Percentiles rank a stretch among this genome's conserved stretches.
phyloP scores from a whole-genome alignment of 2,797 vertebrate species.

The Denticeps clupeoides region DNA sequence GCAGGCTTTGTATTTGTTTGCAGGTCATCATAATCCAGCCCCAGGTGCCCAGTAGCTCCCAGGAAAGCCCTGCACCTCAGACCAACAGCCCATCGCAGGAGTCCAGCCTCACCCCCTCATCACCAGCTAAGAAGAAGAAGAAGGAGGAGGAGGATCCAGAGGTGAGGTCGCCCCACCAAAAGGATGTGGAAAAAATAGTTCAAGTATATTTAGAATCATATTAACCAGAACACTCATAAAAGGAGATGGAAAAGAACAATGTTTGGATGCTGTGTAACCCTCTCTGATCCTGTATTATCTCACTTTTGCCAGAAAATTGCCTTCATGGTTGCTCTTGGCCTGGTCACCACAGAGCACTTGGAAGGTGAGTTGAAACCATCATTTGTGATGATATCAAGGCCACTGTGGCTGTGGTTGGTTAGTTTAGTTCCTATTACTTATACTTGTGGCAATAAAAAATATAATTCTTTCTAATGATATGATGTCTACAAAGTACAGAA shows the following conservation, averaged over 20 bases:
- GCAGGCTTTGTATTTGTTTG: constrained; percentile 6
- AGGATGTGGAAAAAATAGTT: too few relatives aligned
- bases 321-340: constrained; percentile 94
- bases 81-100: constrained; percentile 61
- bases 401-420: neutral
- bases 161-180: constrained; percentile 52
- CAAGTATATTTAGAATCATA: too few relatives aligned
- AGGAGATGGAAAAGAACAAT: too few relatives aligned
- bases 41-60: constrained; percentile 60
- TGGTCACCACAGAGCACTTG: constrained; percentile 88
- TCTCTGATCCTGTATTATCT: neutral
- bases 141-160: constrained; percentile 72
- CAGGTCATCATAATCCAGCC: constrained; percentile 96
- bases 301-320: constrained; percentile 76
- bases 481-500: too few relatives aligned
- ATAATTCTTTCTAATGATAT: too few relatives aligned
- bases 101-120: constrained; percentile 52
- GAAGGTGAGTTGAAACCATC: constrained; percentile 68
- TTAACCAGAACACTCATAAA: too few relatives aligned
- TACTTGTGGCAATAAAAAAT: too few relatives aligned
- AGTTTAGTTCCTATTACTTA: too few relatives aligned
- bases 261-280: too few relatives aligned
- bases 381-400: neutral
- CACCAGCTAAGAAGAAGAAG: constrained; percentile 67
- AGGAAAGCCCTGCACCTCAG: constrained; percentile 61